These are phyloP conservation scores for Trichechus manatus DNA, from an alignment of 2,113 vertebrate species.

Conservation along the genomic window DNA sequence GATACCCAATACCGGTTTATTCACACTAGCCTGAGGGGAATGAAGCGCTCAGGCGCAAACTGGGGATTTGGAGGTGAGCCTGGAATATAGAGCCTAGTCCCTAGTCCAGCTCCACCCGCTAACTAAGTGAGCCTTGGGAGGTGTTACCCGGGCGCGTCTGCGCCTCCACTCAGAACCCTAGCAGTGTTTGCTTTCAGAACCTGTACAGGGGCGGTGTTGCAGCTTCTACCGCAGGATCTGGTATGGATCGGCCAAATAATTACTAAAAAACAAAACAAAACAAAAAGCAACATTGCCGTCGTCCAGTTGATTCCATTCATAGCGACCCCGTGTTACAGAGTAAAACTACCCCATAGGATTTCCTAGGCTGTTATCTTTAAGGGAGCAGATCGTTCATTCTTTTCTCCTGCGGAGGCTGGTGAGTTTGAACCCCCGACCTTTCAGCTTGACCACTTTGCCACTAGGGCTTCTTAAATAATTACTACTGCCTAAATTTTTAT, in stretches of 20 bases:
- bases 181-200: neutral
- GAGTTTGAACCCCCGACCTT: neutral
- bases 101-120: neutral
- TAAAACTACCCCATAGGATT: neutral
- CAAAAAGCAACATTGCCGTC: too few species aligned
- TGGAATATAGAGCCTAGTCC: neutral
- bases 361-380: neutral
- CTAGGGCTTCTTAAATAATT: neutral
- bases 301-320: neutral
- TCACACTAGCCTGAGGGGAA: neutral
- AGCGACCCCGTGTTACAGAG: neutral
- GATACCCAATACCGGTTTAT: neutral
- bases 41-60: neutral
- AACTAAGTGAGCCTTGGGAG: neutral
- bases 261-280: neutral
- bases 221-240: neutral
- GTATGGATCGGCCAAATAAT: neutral
- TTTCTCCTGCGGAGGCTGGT: too few species aligned
- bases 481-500: neutral
- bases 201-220: neutral
- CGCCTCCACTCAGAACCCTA: rapidly evolving
- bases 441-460: neutral
- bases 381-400: neutral
- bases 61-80: neutral
- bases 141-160: neutral